Base-by-base conservation (phyloP, 2,113 vertebrate species). In the Muntiacus muntjak region DNA sequence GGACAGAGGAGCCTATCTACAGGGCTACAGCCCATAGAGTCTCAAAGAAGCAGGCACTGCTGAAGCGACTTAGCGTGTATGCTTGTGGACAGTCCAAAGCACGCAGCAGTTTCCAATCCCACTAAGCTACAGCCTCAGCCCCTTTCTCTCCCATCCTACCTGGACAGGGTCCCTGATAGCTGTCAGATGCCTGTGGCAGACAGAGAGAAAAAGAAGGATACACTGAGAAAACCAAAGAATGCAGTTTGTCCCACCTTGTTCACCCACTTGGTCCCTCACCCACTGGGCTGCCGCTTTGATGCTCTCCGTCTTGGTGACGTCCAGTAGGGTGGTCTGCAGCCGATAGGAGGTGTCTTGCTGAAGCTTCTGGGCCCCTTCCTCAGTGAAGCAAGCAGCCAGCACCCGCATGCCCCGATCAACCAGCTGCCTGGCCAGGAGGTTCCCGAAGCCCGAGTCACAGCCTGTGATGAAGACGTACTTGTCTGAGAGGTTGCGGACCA, bases 391-490 rank as follows among this genome's bases (percentile, higher is more conserved):
- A 0, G 99, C 98, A 13, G 99, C 99, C 33, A 99, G 97, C 91
- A 99, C 99, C 4, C 83, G 96, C 97, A 99, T 98, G 6, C 99
- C 99, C 83, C 97, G 98, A 1, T 81, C 60, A 7, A 99, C 99
- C 96, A 99, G 98, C 97, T 99, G 99, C 82, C 92, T 98, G 7
- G 99, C 99, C 98, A 99, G 96, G 85, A 98, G 97, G 47, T 99
- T 98, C 33, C 99, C 99, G 19, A 99, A 99, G 87, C 99, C 99
- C 1, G 99, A 99, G 97, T 99, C 99, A 2, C 99, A 99, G 87
- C 99, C 99, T 0, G 99, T 99, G 98, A 99, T 99, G 92, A 99
- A 94, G 96, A 99, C 99, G 1, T 98, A 98, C 96, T 99, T 99
- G 79, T 99, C 98, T 0, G 94, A 93, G 19, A 99, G 98, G 94